Base-by-base conservation (phyloP, 2,888 invertebrate genomes). In the Crematogaster levior region DNA sequence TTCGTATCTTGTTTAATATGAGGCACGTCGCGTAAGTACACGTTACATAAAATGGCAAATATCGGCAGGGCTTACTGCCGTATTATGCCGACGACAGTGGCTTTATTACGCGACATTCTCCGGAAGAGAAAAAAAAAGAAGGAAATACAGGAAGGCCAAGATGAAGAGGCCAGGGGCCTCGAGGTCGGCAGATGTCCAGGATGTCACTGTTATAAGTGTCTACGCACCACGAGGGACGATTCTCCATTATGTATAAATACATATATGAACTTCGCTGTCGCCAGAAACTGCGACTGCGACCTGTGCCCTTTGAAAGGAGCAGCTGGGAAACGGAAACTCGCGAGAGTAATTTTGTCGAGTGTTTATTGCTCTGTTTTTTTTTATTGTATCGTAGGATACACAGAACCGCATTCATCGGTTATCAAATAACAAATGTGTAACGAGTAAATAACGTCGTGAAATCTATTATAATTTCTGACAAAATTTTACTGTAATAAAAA, bases 31-130 rank as follows among this genome's bases (percentile, higher is more conserved):
- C 89, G 88, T 88, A 90, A 90, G 90, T 90, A 86, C 84, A 84
- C 90, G 90, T 93, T 93, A 91, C 91, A 92, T 93, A 93, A 93
- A 94, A 93, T 86, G 91, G 92, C 90, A 93, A 93, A 94, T 94
- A 94, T 93, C 92, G 90, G 91, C 89, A 91, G 91, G 89, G 90
- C 91, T 92, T 92, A 94, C 92, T 92, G 88, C 89, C 79, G 85
- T 91, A 93, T 94, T 94, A 94, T 93, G 90, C 93, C 90, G 86
- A 85, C 79, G 83, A 86, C 84, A 86, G 88, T 79, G 88, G 80
- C 91, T 91, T 92, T 92, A 93, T 93, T 92, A 90, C 87, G 88
- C 87, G 91, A 91, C 90, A 91, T 91, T 88, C 89, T 86, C 72
- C 79, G 24, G 46, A 84, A 86, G 81, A 88, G 77, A 70, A 79